Conservation (phyloP, 2,888 invertebrate genomes). For the Saturnia pavonia region DNA sequence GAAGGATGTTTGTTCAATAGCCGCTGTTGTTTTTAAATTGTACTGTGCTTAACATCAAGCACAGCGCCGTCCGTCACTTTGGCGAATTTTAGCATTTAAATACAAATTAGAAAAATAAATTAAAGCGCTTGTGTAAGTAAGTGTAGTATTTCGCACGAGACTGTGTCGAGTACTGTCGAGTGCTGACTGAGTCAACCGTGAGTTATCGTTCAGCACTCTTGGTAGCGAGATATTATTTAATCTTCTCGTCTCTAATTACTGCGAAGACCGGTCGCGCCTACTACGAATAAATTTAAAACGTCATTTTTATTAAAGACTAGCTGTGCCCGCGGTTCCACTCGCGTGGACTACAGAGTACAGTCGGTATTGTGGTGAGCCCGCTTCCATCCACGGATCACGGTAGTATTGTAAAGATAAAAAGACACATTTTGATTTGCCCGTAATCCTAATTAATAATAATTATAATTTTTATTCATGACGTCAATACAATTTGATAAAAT, state of each 20-base stretch:
- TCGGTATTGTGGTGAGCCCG: no score
- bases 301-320: background rate
- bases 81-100: no score
- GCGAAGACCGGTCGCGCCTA: background rate
- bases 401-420: no score
- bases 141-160: background rate
- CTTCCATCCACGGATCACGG: no score
- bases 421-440: no score
- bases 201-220: background rate
- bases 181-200: background rate
- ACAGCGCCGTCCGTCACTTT: no score
- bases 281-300: background rate
- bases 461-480: background rate
- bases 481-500: background rate
- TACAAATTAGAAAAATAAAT: background rate
- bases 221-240: slow-evolving; percentile 9
- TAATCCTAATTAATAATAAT: no score
- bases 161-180: background rate
- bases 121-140: background rate
- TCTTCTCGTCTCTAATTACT: slow-evolving; percentile 1
- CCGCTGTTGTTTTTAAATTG: no score
- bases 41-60: no score
- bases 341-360: no score
- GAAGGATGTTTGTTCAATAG: no score
- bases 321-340: no score